A percentile compares a stretch with the other conserved stretches of the same genome.
These are phyloP conservation scores for Etheostoma cragini DNA, from an alignment of 2,113 vertebrate species.

Conservation along the genomic window DNA sequence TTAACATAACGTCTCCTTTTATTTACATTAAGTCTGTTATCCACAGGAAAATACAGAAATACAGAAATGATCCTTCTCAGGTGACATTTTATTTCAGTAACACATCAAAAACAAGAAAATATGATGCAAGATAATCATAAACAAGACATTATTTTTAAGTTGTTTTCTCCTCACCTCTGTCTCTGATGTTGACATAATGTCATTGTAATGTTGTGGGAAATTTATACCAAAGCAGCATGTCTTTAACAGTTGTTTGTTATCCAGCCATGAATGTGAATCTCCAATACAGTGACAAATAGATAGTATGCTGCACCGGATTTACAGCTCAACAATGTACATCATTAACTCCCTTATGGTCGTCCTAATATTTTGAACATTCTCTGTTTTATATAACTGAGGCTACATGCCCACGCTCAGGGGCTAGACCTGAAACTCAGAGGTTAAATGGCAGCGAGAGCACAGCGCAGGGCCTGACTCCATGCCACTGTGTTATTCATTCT, in stretches of 20 bases:
- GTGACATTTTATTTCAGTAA: neutral
- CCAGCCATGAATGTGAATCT: neutral
- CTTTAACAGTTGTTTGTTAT: neutral
- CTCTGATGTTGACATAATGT: neutral
- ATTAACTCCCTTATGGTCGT: neutral
- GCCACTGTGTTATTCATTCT: conserved; percentile 24
- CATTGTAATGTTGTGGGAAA: neutral
- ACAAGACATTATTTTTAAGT: no score
- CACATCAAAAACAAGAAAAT: neutral
- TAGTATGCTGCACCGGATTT: neutral
- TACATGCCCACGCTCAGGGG: neutral
- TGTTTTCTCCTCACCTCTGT: neutral
- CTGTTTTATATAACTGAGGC: neutral
- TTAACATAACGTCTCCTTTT: neutral
- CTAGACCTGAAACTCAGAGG: neutral
- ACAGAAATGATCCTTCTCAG: neutral
- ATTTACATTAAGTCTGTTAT: neutral
- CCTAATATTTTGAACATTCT: neutral
- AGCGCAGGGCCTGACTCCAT: neutral
- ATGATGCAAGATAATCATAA: no score
- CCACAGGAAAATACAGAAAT: neutral
- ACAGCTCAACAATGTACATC: neutral
- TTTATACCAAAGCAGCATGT: neutral
- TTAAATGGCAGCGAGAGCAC: conserved; percentile 1
- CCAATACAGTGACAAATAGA: neutral